phyloP scores from a whole-genome alignment of 2,888 invertebrate genomes.

The Hypselothyrea guttata region DNA sequence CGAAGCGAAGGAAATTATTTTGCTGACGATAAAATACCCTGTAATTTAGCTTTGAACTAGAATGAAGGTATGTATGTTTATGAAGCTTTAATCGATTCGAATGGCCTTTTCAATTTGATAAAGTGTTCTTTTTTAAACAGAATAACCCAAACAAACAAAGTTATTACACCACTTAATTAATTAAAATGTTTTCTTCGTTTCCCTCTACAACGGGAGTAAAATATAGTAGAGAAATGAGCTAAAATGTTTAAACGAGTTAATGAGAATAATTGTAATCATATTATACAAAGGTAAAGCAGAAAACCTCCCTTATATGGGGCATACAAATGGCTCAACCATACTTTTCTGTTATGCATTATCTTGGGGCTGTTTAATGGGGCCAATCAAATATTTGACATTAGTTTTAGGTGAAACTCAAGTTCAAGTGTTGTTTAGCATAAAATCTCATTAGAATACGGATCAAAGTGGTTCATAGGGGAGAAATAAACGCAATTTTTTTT shows the following conservation, averaged over 20 bases:
- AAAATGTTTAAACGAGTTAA: conserved; percentile 63
- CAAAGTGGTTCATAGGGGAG: too few species aligned
- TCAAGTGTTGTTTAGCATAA: conserved; percentile 48
- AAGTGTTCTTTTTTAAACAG: conserved; percentile 26
- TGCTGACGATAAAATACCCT: conserved; percentile 24
- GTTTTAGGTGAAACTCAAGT: conserved; percentile 40
- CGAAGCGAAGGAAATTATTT: background rate
- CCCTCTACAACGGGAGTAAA: conserved; percentile 10
- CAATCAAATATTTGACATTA: conserved; percentile 78
- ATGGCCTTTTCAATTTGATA: too few species aligned
- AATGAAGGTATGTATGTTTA: too few species aligned
- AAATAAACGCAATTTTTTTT: background rate
- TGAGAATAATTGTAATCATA: conserved; percentile 73
- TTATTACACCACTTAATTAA: conserved; percentile 76
- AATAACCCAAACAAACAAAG: conserved; percentile 62
- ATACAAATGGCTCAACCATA: conserved; percentile 60
- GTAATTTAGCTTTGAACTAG: background rate
- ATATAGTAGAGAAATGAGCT: conserved; percentile 20
- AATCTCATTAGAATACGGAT: conserved; percentile 45
- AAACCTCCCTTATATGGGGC: conserved; percentile 49
- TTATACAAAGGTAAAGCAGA: conserved; percentile 37
- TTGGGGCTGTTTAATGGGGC: conserved; percentile 63
- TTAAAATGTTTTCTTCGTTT: conserved; percentile 66
- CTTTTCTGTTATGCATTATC: background rate
- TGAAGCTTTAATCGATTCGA: too few species aligned